phyloP scores from a whole-genome alignment of 2,113 vertebrate genomes.

The Neotoma lepida region DNA sequence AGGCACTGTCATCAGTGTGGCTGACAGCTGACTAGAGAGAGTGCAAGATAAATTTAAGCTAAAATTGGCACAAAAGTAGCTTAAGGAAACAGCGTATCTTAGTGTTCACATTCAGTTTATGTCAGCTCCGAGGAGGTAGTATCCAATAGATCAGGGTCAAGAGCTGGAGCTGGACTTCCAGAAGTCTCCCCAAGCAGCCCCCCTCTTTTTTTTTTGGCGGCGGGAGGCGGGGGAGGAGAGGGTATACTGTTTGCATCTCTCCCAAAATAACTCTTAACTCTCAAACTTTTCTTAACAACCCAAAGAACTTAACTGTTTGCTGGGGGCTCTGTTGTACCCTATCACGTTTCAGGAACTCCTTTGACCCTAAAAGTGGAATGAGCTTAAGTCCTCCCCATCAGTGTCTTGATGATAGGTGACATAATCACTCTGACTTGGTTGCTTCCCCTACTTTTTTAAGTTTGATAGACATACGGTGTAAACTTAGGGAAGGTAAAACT shows the following conservation, averaged over 20 bases:
- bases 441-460: not conserved
- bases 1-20: not conserved
- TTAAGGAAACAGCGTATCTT: not conserved
- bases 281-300: too few relatives aligned
- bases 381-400: not conserved
- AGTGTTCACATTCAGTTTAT: not conserved
- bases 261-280: too few relatives aligned
- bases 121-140: not conserved
- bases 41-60: not conserved
- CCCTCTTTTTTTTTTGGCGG: not conserved
- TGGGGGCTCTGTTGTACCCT: not conserved
- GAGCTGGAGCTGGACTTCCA: not conserved
- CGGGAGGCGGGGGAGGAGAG: too few relatives aligned
- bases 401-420: not conserved
- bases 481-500: not conserved
- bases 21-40: not conserved
- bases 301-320: not conserved
- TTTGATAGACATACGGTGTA: not conserved
- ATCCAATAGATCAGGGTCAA: not conserved
- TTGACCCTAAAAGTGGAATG: not conserved
- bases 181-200: not conserved
- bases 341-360: not conserved
- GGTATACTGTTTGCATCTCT: not conserved
- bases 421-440: not conserved
- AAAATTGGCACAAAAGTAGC: constrained; percentile 6